Base-by-base conservation (phyloP, 1,140 invertebrate species). In the Lasaia peninsularis region DNA sequence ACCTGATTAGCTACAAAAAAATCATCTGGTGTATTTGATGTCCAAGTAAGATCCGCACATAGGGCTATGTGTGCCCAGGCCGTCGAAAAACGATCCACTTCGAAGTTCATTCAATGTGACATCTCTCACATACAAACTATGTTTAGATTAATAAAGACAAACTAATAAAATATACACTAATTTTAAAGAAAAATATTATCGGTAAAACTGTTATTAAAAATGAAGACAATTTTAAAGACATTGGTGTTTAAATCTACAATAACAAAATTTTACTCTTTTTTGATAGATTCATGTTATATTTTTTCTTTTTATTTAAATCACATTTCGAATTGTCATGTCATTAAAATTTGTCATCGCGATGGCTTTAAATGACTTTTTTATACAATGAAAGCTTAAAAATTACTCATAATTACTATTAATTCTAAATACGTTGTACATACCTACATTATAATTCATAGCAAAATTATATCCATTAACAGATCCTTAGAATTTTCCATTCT, bases 51-150 rank as follows among this genome's bases (percentile, higher is more conserved):
- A 78, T 88, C 85, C 67, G 85, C 85, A 84, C 83, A 88, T 55
- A 86, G 85, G 85, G 83, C 85, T 62, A 85, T 77, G 63, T 84
- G 80, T 75, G 83, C 85, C 85, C 85, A 88, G 65, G 83, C 73
- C 73, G 82, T 78, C 69, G 79, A 78, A 60, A 80, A 79, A 58
- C 81, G 83, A 82, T 85, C 83, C 80, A 83, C 80, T 67, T 88
- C 80, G 83, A 84, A 84, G 83, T 67, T 88, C 85, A 88, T 88
- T 88, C 85, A 88, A 88, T 84, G 85, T 85, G 77, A 78, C 85
- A 86, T 82, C 58, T 77, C 80, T 84, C 67, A 59, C 74, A 75
- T 75, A 80, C 69, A 81, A 88, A 78, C 74, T 78, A 76, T 77
- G 65, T 81, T 76, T 74, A 81, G 57, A 75, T 75, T 79, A 28